Evolutionary conservation across 2,797 vertebrate genomes (phyloP), one percentile per base, ranked within the genome.

Genomic region (Okamejei kenojei): DNA sequence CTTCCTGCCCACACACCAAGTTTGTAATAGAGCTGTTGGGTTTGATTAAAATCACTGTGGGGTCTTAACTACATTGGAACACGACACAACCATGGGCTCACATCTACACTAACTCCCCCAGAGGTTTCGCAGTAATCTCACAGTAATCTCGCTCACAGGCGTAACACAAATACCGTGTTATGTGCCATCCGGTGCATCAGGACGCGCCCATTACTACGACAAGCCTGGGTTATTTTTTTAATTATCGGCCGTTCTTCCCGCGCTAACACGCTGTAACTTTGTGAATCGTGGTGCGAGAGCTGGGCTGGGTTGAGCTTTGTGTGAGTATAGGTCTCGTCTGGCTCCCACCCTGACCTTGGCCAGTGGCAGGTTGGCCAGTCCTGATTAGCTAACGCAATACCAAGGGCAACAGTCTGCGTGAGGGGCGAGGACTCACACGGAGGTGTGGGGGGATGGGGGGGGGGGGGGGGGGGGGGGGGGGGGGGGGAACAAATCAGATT

Each of bases 311-410:
- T 38, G 38, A 94, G 4, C 8, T 74, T 93, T 94, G 94, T 94
- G 94, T 97, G 96, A 97, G 96, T 96, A 96, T 97, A 96, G 82
- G 92, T 96, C 95, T 96, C 94, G 95, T 95, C 96, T 93, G 38
- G 77, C 76, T 93, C 94, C 93, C 96, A 96, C 95, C 95, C 95
- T 96, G 95, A 95, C 94, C 94, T 95, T 95, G 94, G 95, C 94
- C 95, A 94, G 95, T 95, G 95, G 95, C 94, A 54, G 45, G 93
- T 95, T 17, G 61, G n/a, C n/a, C n/a, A n/a, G 29, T 95, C 95
- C 94, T 95, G 93, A 95, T 97, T 96, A 95, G 96, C 96, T 97
- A 96, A 54, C 95, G 96, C 96, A 96, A 96, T 96, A 96, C 96
- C 95, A 96, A 96, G 94, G 95, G 96, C 95, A 96, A 95, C 96